Percentiles rank a stretch among this genome's conserved stretches.
Conservation (phyloP, 2,888 invertebrate species). For the Parasteatoda lunata region DNA sequence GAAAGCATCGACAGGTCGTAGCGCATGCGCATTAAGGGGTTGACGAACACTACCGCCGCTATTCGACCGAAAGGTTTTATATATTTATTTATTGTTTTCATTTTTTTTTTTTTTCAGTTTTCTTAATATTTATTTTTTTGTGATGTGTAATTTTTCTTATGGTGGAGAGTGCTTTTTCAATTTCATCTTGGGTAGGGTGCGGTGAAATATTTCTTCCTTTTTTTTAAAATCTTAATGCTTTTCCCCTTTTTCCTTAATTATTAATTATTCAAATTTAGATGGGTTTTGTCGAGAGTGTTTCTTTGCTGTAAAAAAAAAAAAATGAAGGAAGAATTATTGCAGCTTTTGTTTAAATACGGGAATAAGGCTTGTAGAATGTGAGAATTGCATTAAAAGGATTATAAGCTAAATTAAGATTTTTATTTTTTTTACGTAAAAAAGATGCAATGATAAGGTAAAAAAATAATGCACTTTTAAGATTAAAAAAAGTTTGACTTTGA, state of each 20-base stretch:
- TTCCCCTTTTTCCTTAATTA: conserved; percentile 29
- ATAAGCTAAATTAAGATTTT: not conserved
- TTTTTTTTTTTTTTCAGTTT: conserved; percentile 24
- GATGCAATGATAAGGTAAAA: too few species aligned
- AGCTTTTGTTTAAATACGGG: not conserved
- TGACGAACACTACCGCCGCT: conserved; percentile 45
- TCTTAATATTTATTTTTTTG: conserved; percentile 11
- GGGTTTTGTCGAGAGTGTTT: conserved; percentile 11
- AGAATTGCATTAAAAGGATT: not conserved
- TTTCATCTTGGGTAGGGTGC: conserved; percentile 47
- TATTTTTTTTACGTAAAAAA: not conserved
- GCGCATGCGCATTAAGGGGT: conserved; percentile 37
- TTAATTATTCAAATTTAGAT: conserved; percentile 45
- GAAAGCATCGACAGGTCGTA: conserved; percentile 56
- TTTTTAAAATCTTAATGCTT: not conserved
- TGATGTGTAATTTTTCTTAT: conserved; percentile 14
- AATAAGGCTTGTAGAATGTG: not conserved
- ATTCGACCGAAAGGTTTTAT: conserved; percentile 35
- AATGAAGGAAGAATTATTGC: not conserved
- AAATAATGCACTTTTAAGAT: too few species aligned
- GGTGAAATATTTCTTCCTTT: conserved; percentile 17
- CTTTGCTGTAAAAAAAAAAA: not conserved
- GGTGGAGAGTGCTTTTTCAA: not conserved
- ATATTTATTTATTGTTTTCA: conserved; percentile 31
- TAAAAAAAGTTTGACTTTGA: too few species aligned